Base-by-base conservation (phyloP, 1,140 invertebrate genomes). In the Andricus grossulariae region DNA sequence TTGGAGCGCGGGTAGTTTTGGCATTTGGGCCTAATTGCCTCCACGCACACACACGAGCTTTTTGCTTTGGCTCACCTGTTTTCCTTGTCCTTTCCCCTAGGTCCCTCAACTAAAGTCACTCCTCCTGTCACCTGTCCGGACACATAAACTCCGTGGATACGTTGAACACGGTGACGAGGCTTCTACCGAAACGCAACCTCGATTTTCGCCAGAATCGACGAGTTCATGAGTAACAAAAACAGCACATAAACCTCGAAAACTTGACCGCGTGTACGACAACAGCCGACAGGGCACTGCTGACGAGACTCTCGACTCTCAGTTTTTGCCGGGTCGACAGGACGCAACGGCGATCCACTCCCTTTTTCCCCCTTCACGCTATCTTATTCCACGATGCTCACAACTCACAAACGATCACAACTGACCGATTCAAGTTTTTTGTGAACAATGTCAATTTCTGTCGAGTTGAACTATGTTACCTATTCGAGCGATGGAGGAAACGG, bases 111-210 rank as follows among this genome's bases (percentile, higher is more conserved):
- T 57, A 45, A n/a, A 18, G 73, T 73, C 52, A 32, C 50, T 25
- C 60, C 75, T 51, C 51, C 73, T 80, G 80, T 87, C 86, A 85
- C 80, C 84, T 84, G 77, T 51, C 19, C 75, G 76, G 66, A 75
- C 80, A 84, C 84, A 85, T 86, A 77, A 80, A 66, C 75, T 72
- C 54, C n/a, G 57, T 75, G 49, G 25, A 19, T 45, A 55, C 25
- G 32, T 39, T 45, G 21, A 39, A 32, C 72, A 39, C 18, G 21
- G 57, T 76, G 71, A 66, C 51, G 71, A 32, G 52, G 54, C 52
- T 50, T 50, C 25, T 75, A 39, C 32, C 50, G 52, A 21, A 32
- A 51, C 52, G 51, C 66, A 81, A 74, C 50, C 57, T 74, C 71
- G 60, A 72, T 71, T 72, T 52, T 76, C 45, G 57, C 45, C 50